phyloP scores from a whole-genome alignment of 2,797 vertebrate species.

The Etheostoma perlongum region DNA sequence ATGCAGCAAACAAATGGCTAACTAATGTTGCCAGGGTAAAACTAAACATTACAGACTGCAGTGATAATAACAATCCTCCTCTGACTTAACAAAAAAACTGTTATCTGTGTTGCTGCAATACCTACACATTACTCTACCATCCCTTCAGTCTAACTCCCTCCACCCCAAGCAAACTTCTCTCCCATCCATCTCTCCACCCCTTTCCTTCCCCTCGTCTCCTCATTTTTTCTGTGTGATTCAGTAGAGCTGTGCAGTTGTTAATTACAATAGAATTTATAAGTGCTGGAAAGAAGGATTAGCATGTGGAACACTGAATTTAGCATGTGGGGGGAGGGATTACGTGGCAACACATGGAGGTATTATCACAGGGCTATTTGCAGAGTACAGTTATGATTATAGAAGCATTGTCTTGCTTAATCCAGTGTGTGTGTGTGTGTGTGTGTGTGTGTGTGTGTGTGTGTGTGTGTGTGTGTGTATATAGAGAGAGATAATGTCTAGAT shows the following conservation, averaged over 20 bases:
- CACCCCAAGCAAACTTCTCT: conserved; percentile 34
- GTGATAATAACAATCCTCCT: conserved; percentile 26
- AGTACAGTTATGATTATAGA: conserved; percentile 78
- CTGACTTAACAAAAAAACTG: conserved; percentile 13
- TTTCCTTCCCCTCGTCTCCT: conserved; percentile 20
- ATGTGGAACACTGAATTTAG: conserved; percentile 75
- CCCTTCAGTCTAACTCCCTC: conserved; percentile 17
- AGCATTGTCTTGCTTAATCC: conserved; percentile 79
- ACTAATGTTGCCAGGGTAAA: conserved; percentile 23
- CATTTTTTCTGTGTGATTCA: conserved; percentile 52
- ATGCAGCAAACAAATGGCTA: conserved; percentile 6
- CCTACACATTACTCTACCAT: conserved; percentile 9
- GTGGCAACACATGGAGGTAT: conserved; percentile 74
- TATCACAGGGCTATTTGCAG: conserved; percentile 74
- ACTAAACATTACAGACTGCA: conserved; percentile 21
- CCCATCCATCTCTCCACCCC: conserved; percentile 38
- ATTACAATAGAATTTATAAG: conserved; percentile 75
- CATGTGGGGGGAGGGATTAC: conserved; percentile 76
- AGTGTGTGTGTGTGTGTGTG: conserved; percentile 2
- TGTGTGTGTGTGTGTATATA: neutral
- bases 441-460: neutral
- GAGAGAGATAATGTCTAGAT: conserved; percentile 25
- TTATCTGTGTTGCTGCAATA: conserved; percentile 26
- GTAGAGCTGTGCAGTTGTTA: conserved; percentile 69
- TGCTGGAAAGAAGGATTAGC: conserved; percentile 77